Evolutionary conservation across 2,888 invertebrate species (phyloP).

Genomic region (Cataglyphis albicans): DNA sequence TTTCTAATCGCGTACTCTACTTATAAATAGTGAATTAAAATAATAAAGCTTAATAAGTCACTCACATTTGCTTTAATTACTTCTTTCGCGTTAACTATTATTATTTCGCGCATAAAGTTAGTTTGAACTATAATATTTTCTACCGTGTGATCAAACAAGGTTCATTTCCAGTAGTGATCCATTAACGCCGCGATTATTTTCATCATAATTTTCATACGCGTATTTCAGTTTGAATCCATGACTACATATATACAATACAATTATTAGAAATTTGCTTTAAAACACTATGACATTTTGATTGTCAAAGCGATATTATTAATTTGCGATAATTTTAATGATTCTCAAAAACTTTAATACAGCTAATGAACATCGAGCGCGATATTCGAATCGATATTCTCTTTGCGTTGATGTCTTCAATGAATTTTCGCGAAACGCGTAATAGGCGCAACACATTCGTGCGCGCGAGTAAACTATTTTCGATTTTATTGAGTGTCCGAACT

Average conservation of each 20-base stretch:
- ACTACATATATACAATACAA: conserved; percentile 1
- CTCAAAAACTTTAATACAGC: conserved; percentile 45
- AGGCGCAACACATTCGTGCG: background rate
- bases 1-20: background rate
- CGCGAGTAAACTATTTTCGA: conserved; percentile 10
- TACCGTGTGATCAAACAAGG: background rate
- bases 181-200: conserved; percentile 43
- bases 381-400: background rate
- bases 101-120: conserved; percentile 7
- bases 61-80: background rate
- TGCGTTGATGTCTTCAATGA: conserved; percentile 23
- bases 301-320: conserved; percentile 47
- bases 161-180: conserved; percentile 25
- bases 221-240: conserved; percentile 26
- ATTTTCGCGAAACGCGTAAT: background rate
- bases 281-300: conserved; percentile 39
- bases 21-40: background rate
- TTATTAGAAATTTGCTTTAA: conserved; percentile 37
- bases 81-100: background rate
- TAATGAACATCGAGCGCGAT: conserved; percentile 27
- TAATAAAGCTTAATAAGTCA: background rate
- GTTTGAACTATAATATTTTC: conserved; percentile 1
- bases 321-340: conserved; percentile 43
- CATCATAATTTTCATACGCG: conserved; percentile 40
- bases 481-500: background rate